Conservation (phyloP, 2,888 invertebrate species). For the Tolmerus cingulatus region DNA sequence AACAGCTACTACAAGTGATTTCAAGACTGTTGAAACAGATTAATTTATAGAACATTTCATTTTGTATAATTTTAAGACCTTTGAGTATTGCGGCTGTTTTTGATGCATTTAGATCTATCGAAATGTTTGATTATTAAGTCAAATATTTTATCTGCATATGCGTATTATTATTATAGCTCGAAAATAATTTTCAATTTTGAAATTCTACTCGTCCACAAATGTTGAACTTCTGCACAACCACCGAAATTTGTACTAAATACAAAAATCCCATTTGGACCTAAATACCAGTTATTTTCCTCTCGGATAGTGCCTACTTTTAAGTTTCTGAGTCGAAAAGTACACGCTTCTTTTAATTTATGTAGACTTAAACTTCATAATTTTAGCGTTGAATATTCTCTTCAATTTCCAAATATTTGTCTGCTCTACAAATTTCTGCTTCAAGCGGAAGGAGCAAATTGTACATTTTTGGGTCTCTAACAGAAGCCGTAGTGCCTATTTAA, state of each 20-base stretch:
- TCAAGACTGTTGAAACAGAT: too few species aligned
- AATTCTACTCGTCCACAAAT: neutral
- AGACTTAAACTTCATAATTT: neutral
- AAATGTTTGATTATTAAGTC: too few species aligned
- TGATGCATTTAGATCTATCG: too few species aligned
- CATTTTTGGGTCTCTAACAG: neutral
- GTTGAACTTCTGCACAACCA: neutral
- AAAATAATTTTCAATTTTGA: too few species aligned
- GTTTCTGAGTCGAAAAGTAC: neutral
- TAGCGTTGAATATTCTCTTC: neutral
- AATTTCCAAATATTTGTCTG: neutral
- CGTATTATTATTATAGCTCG: too few species aligned
- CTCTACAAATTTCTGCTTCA: neutral
- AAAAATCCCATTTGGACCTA: neutral
- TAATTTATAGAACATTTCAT: too few species aligned
- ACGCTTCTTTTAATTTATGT: neutral
- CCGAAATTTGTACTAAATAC: neutral
- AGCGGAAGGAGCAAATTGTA: neutral
- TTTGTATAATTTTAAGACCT: too few species aligned
- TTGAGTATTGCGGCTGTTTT: too few species aligned
- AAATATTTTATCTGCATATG: too few species aligned
- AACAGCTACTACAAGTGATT: too few species aligned
- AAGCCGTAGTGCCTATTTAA: neutral
- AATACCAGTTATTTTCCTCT: neutral
- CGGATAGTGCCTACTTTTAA: neutral